Base-by-base conservation (phyloP, 2,888 invertebrate species). In the Chaetogeoica ovagalla region DNA sequence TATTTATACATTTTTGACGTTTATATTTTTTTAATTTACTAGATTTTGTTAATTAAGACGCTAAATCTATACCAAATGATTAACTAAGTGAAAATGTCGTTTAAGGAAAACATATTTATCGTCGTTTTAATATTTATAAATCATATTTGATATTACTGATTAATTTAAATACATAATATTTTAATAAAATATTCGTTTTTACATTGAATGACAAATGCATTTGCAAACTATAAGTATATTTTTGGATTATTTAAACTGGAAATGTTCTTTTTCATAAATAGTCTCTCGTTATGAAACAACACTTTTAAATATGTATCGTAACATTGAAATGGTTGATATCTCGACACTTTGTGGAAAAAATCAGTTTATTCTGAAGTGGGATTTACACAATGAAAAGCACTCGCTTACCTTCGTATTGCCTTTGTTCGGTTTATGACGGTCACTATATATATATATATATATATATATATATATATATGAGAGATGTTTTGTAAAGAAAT, bases 341-440 rank as follows among this genome's bases (percentile, higher is more conserved):
- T 73, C 30, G 63, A 75, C 57, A 75, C 23, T 4, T 43, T 21
- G 39, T 65, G 43, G 43, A 59, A 63, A 60, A 66, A 75, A 59
- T 66, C 23, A 39, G 55, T 74, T 74, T 74, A 39, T 21, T n/a
- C 39, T 66, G 57, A 43, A 75, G 75, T 66, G 23, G 43, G n/a
- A 13, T 59, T 57, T 43, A 75, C 39, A 65, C 43, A 43, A 75
- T 75, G 66, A 57, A 43, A 66, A 43, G 55, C 66, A 66, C 57
- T 75, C 30, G 23, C 59, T 75, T 57, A 57, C 43, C 74, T 43
- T 75, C 59, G n/a, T 59, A 59, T 37, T 57, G n/a, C 57, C 39
- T 70, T 72, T 75, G 75, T 74, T 74, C 19, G n/a, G 13, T 75
- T 66, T 23, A 57, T 21, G 17, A 17, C 6, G 13, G 19, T 23